Conservation (phyloP, 1,140 invertebrate genomes). For the Hylyphantes graminicola region DNA sequence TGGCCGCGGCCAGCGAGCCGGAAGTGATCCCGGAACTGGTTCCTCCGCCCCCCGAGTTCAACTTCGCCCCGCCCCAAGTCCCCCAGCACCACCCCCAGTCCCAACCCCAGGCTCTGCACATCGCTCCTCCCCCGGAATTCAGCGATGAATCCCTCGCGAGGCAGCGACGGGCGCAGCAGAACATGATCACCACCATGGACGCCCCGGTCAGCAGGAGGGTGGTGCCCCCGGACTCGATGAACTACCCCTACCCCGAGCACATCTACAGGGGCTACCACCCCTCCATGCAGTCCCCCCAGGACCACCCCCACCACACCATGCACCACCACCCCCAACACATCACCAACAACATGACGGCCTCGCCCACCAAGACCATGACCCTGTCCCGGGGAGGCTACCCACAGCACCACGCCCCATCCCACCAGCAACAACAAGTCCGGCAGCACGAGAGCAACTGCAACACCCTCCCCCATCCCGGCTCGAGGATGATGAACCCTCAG, state of each 20-base stretch:
- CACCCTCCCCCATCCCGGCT: constrained; percentile 41
- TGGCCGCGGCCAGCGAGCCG: constrained; percentile 62
- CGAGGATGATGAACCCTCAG: constrained; percentile 43
- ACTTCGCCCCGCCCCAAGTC: constrained; percentile 41
- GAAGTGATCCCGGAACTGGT: constrained; percentile 63
- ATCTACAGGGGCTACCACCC: constrained; percentile 47
- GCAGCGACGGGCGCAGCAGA: constrained; percentile 50
- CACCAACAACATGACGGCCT: constrained; percentile 45
- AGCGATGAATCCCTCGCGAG: constrained; percentile 57
- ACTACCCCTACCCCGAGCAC: constrained; percentile 52
- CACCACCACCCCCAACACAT: constrained; percentile 46
- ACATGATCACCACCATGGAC: constrained; percentile 46
- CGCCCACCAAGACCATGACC: constrained; percentile 52
- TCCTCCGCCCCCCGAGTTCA: constrained; percentile 64
- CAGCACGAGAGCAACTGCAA: constrained; percentile 54
- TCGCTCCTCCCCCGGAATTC: constrained; percentile 61
- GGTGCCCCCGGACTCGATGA: constrained; percentile 28
- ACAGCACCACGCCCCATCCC: constrained; percentile 22
- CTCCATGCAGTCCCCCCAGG: constrained; percentile 49
- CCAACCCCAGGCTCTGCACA: constrained; percentile 37
- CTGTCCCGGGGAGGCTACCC: constrained; percentile 48
- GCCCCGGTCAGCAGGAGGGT: constrained; percentile 27
- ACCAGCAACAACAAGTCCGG: constrained; percentile 19
- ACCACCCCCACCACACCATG: constrained; percentile 47
- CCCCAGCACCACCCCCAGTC: constrained; percentile 8